phyloP scores from a whole-genome alignment of 2,113 vertebrate species.

The Urocolius indicus region DNA sequence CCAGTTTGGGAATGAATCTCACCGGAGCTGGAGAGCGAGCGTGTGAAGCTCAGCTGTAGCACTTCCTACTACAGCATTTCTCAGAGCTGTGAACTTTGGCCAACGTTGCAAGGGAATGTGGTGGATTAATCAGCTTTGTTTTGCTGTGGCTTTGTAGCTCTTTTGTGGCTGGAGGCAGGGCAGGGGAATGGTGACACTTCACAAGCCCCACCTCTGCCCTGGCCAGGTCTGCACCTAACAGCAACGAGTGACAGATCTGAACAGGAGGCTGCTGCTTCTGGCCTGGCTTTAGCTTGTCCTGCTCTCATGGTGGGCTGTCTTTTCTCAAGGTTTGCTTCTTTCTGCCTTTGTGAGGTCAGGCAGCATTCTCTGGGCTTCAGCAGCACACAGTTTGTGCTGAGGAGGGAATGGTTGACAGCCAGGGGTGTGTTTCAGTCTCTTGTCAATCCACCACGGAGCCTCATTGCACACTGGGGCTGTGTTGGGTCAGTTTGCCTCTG shows the following conservation, averaged over 20 bases:
- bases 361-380: neutral
- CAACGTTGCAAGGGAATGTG: accelerated
- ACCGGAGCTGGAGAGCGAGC: neutral
- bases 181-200: neutral
- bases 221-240: neutral
- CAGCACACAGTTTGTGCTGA: neutral
- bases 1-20: neutral
- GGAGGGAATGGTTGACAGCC: neutral
- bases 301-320: neutral
- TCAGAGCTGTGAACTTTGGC: neutral
- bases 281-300: neutral
- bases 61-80: accelerated
- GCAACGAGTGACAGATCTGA: accelerated
- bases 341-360: neutral
- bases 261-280: accelerated
- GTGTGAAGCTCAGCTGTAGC: neutral
- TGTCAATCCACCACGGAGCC: accelerated
- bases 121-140: neutral
- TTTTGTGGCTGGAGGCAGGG: neutral
- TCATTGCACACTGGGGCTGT: accelerated
- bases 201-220: accelerated
- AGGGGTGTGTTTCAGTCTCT: accelerated
- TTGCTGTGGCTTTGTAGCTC: neutral
- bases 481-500: accelerated
- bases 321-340: neutral